Base-by-base conservation (phyloP, 2,113 vertebrate species). In the Brachyhypopomus occidentalis region DNA sequence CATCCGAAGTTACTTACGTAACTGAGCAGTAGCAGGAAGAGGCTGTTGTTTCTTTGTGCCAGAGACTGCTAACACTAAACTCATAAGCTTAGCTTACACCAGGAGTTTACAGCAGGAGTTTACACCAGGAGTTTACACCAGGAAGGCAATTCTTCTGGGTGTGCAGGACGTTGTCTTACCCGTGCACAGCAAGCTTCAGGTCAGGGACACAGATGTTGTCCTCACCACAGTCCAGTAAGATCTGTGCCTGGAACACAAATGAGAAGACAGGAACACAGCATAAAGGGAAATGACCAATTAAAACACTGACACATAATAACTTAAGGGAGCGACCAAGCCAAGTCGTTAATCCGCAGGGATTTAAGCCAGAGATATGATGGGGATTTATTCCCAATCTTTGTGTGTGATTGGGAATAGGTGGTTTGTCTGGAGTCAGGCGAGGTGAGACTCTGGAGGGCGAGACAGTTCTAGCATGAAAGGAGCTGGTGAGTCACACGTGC, bases 141-240 rank as follows among this genome's bases (percentile, higher is more conserved):
- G 36, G 67, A 22, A 6, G 20, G 36, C 41, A 17, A 59, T n/a
- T 67, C 36, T 45, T 9, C 62, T 27, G 48, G n/a, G n/a, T 70
- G 30, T 74, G 19, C 27, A 67, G 17, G 3, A 30, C 74, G 38
- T 64, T 25, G 25, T 89, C 95, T 94, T 88, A 97, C 96, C 94
- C 94, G 2, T 90, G 89, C 25, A 97, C 96, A 22, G 93, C 89
- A 67, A 97, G 94, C 87, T 96, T 95, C 55, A 97, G 89, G 85
- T 97, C 95, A 60, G 96, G 96, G 59, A 97, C 96, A 67, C 96
- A 97, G 90, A 97, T 94, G 88, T 97, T 97, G 90, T 97, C 96
- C 36, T 97, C 96, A 0, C 96, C 96, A 41, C 96, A 97, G 89
- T 97, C 96, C 87, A 97, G 87, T 88, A 96, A 90, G 85, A 97